Evolutionary conservation across 2,113 vertebrate genomes (phyloP).

Genomic region (Bombycilla garrulus): DNA sequence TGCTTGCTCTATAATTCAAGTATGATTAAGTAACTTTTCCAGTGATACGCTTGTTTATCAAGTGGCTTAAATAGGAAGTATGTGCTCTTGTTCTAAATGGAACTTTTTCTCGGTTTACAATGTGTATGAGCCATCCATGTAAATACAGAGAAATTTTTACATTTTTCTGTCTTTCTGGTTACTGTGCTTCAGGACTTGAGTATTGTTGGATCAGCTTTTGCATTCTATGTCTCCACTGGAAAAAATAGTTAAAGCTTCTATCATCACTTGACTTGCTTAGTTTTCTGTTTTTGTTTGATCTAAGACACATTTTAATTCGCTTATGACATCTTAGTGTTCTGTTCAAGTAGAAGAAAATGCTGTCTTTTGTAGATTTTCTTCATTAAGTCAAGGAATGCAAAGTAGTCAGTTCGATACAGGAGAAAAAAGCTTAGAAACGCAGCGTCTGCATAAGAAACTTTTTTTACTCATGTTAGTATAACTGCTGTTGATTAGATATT

Average conservation of each 20-base stretch:
- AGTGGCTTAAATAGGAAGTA: background rate
- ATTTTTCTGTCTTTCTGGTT: background rate
- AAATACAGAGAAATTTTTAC: background rate
- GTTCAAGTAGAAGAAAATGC: background rate
- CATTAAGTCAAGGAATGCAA: background rate
- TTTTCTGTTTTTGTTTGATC: background rate
- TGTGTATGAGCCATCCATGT: background rate
- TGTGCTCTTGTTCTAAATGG: background rate
- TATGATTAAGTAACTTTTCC: background rate
- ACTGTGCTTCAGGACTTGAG: background rate
- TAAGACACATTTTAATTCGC: background rate
- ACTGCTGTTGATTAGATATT: background rate
- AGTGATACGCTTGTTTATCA: background rate
- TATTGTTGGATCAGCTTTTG: background rate
- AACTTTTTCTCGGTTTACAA: background rate
- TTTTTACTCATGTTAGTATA: background rate
- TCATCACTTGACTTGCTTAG: background rate
- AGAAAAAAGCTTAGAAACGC: background rate
- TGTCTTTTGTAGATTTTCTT: background rate
- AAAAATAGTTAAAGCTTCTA: background rate
- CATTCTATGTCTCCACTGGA: background rate
- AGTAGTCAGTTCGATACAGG: background rate
- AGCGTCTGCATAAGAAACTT: background rate
- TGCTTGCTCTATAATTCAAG: background rate
- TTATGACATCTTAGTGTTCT: background rate